phyloP scores from a whole-genome alignment of 2,888 invertebrate species.

The Cotesia congregata region DNA sequence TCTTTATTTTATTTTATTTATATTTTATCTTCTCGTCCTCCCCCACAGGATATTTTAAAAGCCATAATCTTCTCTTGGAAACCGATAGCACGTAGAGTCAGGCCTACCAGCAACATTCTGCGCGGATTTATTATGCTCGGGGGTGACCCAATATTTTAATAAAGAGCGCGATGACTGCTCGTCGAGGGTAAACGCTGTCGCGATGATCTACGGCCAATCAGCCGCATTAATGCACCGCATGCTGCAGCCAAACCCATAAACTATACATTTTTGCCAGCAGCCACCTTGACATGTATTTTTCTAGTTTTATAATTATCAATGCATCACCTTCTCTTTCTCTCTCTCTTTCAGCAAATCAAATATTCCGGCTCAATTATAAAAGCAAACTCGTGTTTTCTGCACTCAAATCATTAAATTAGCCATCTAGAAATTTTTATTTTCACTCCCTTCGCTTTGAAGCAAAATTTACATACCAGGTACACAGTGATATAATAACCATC shows the following conservation, averaged over 20 bases:
- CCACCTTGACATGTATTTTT: not conserved
- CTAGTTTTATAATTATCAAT: not conserved
- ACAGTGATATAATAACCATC: not conserved
- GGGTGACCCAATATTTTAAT: slow-evolving; percentile 68
- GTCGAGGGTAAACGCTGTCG: slow-evolving; percentile 32
- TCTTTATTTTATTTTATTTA: slow-evolving; percentile 43
- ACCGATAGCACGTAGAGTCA: not conserved
- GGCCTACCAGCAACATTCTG: slow-evolving; percentile 12
- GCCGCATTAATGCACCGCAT: slow-evolving; percentile 67
- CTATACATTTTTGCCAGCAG: slow-evolving; percentile 14
- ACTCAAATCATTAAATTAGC: not conserved
- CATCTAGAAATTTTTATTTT: not conserved
- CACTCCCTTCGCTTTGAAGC: not conserved
- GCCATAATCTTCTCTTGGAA: slow-evolving; percentile 6
- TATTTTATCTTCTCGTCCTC: slow-evolving; percentile 34
- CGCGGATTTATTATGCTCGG: slow-evolving; percentile 52
- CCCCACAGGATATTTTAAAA: slow-evolving; percentile 38
- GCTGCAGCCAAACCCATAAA: slow-evolving; percentile 47
- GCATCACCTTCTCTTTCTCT: not conserved
- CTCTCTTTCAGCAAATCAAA: not conserved
- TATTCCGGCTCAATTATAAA: not conserved
- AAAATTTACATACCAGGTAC: not conserved
- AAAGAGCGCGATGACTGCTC: slow-evolving; percentile 56
- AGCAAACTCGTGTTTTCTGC: not conserved
- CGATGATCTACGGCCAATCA: slow-evolving; percentile 69